These are phyloP conservation scores for Eurois occulta DNA, from an alignment of 2,888 invertebrate genomes.

Conservation along the genomic window DNA sequence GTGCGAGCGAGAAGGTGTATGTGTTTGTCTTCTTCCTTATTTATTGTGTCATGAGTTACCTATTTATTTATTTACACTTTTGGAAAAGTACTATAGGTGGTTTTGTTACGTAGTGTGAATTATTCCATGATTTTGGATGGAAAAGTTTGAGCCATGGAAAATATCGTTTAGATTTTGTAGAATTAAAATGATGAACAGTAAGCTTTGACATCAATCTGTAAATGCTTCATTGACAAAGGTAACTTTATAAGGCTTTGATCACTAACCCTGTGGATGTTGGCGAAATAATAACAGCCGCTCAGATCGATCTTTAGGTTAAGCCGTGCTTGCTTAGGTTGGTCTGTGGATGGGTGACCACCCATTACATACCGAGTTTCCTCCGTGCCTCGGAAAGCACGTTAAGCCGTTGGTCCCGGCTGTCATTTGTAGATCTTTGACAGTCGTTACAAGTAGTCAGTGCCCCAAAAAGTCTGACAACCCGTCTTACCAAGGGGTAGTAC, in stretches of 20 bases:
- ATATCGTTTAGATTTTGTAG: too few relatives aligned
- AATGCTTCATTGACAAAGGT: not conserved
- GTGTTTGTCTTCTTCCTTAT: slow-evolving; percentile 12
- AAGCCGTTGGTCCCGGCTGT: too few relatives aligned
- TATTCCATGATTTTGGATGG: not conserved
- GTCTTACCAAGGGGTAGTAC: too few relatives aligned
- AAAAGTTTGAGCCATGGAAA: not conserved
- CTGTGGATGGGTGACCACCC: too few relatives aligned
- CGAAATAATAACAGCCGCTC: too few relatives aligned
- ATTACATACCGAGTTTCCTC: too few relatives aligned
- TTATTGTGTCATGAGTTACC: slow-evolving; percentile 3
- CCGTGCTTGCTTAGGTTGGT: too few relatives aligned
- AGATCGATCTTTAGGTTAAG: too few relatives aligned
- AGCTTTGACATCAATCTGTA: not conserved
- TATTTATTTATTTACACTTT: slow-evolving; percentile 22
- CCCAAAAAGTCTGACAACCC: too few relatives aligned
- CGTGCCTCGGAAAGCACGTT: too few relatives aligned
- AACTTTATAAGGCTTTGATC: not conserved
- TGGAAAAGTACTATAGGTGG: slow-evolving; percentile 5
- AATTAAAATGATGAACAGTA: not conserved
- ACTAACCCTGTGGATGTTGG: not conserved
- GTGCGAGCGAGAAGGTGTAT: slow-evolving; percentile 21
- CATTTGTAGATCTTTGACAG: too few relatives aligned
- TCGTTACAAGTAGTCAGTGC: too few relatives aligned
- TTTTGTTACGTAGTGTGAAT: not conserved